A percentile compares a stretch with the other conserved stretches of the same genome.
These are phyloP conservation scores for Aptenodytes patagonicus DNA, from an alignment of 2,113 vertebrate genomes.

Conservation along the genomic window DNA sequence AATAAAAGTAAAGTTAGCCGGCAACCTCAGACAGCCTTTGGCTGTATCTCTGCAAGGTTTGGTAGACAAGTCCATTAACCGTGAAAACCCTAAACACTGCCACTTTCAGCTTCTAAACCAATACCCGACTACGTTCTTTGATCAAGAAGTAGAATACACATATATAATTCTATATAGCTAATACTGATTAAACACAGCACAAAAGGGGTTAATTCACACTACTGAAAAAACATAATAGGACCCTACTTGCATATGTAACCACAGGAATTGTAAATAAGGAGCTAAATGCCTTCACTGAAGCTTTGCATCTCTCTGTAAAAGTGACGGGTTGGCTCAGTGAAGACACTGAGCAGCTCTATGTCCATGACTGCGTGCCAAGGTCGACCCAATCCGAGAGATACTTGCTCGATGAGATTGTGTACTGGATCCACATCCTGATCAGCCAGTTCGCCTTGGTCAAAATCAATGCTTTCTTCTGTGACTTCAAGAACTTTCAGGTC, in stretches of 20 bases:
- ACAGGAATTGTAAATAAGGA: slow-evolving; percentile 80
- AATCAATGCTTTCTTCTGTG: slow-evolving; percentile 97
- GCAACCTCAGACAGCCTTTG: slow-evolving; percentile 77
- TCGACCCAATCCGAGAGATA: slow-evolving; percentile 90
- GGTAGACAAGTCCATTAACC: slow-evolving; percentile 80
- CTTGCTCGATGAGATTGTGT: slow-evolving; percentile 95
- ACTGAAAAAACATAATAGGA: slow-evolving; percentile 80
- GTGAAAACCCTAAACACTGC: slow-evolving; percentile 78
- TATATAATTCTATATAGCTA: slow-evolving; percentile 94
- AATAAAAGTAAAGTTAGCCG: slow-evolving; percentile 76
- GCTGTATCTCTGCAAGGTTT: slow-evolving; percentile 67
- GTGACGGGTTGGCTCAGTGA: slow-evolving; percentile 94
- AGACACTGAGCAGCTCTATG: slow-evolving; percentile 86
- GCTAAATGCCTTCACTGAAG: slow-evolving; percentile 95
- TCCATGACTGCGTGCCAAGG: slow-evolving; percentile 94
- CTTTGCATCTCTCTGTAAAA: slow-evolving; percentile 95
- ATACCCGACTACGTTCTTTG: slow-evolving; percentile 88
- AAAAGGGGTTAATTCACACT: slow-evolving; percentile 87
- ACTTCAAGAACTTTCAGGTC: slow-evolving; percentile 91
- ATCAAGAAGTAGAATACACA: slow-evolving; percentile 92
- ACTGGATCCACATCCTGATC: slow-evolving; percentile 93
- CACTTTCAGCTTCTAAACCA: slow-evolving; percentile 89
- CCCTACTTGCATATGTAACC: slow-evolving; percentile 87
- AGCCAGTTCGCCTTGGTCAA: slow-evolving; percentile 91
- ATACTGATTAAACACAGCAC: slow-evolving; percentile 94